Evolutionary conservation across 2,113 vertebrate genomes (phyloP).

Genomic region (Clupea harengus): DNA sequence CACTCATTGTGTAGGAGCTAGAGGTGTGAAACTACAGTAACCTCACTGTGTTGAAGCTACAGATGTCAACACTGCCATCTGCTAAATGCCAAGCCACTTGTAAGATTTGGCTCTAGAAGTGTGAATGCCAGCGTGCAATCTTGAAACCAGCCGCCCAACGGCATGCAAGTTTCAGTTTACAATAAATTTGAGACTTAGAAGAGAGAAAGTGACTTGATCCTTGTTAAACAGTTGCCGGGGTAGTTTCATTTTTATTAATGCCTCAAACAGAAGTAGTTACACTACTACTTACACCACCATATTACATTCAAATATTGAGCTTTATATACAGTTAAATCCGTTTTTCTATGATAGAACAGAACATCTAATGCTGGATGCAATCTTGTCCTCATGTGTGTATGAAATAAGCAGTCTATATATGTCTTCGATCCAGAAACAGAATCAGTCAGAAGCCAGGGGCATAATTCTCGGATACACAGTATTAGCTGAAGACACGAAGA

Average conservation of each 20-base stretch:
- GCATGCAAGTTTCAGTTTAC: slow-evolving; percentile 68
- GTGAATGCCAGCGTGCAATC: slow-evolving; percentile 35
- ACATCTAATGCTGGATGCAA: not conserved
- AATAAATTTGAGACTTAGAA: slow-evolving; percentile 53
- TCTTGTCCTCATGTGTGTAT: not conserved
- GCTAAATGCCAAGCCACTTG: slow-evolving; percentile 42
- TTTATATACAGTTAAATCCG: not conserved
- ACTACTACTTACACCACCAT: too few species aligned
- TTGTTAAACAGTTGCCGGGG: not conserved
- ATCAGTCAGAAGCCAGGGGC: slow-evolving; percentile 58
- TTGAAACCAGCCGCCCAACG: slow-evolving; percentile 57
- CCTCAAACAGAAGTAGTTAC: too few species aligned
- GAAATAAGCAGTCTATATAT: not conserved
- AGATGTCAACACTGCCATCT: not conserved
- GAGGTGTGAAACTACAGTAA: not conserved
- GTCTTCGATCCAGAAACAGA: slow-evolving; percentile 52
- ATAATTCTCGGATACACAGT: slow-evolving; percentile 60
- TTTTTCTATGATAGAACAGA: not conserved
- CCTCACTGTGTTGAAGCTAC: not conserved
- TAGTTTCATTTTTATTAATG: too few species aligned
- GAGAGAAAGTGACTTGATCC: slow-evolving; percentile 57
- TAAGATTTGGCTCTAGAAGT: slow-evolving; percentile 29
- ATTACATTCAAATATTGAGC: not conserved
- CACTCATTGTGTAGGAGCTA: too few species aligned
- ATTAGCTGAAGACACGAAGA: slow-evolving; percentile 24